Evolutionary conservation across 2,113 vertebrate genomes (phyloP).

Genomic region (Thalassoma bifasciatum): DNA sequence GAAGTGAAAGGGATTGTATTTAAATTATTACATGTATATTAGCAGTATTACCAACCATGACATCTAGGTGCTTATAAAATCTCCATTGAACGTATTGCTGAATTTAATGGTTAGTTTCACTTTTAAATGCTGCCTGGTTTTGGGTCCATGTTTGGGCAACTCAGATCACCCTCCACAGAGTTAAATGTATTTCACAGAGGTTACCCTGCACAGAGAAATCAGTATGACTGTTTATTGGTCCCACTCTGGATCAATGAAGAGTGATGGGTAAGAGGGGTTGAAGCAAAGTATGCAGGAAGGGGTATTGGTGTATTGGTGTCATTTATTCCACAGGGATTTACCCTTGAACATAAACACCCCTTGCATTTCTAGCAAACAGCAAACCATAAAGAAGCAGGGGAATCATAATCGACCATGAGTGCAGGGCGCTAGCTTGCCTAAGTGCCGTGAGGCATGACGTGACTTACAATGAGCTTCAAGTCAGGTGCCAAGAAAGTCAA

Average conservation of each 20-base stretch:
- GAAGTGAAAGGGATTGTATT: too few species aligned
- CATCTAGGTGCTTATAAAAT: not conserved
- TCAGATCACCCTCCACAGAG: slow-evolving; percentile 5
- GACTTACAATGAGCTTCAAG: slow-evolving; percentile 46
- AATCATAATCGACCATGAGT: slow-evolving; percentile 51
- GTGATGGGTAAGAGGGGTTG: not conserved
- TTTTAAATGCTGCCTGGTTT: too few species aligned
- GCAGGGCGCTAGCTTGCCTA: slow-evolving; percentile 21
- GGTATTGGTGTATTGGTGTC: slow-evolving; percentile 3
- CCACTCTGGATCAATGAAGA: slow-evolving; percentile 36
- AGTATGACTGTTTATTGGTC: slow-evolving; percentile 11
- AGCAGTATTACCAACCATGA: not conserved
- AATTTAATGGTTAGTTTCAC: slow-evolving; percentile 9
- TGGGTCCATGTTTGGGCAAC: not conserved
- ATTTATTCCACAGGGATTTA: slow-evolving; percentile 39
- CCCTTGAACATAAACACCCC: slow-evolving; percentile 58
- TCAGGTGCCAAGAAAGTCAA: slow-evolving; percentile 14
- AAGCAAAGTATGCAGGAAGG: too few species aligned
- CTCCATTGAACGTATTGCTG: not conserved
- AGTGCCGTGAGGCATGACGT: slow-evolving; percentile 30
- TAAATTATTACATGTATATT: not conserved
- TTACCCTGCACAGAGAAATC: slow-evolving; percentile 2
- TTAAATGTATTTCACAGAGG: slow-evolving; percentile 26
- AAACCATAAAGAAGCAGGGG: slow-evolving; percentile 20
- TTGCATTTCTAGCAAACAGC: slow-evolving; percentile 41